These are phyloP conservation scores for Tetranychus piercei DNA, from an alignment of 2,888 invertebrate species.

Conservation along the genomic window DNA sequence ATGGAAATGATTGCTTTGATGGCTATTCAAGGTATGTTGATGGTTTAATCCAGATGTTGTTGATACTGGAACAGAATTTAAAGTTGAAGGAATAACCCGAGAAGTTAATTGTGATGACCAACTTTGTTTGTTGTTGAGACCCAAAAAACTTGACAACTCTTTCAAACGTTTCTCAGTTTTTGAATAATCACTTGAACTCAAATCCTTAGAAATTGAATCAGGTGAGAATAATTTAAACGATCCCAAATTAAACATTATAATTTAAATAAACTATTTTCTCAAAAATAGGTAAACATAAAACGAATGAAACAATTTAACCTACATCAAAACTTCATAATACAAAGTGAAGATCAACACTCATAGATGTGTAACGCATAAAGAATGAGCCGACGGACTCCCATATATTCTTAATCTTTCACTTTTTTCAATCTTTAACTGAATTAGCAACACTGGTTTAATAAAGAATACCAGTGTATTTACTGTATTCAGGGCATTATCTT, in stretches of 20 bases:
- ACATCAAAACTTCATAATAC: no score
- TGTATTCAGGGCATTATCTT: no score
- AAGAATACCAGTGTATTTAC: no score
- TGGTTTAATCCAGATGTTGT: neutral
- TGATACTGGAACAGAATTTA: neutral
- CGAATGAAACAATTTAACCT: no score
- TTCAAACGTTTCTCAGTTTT: slow-evolving; percentile 8
- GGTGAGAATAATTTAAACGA: neutral
- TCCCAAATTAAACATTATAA: neutral
- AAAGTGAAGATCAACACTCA: no score
- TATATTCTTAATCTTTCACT: no score
- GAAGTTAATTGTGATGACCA: neutral
- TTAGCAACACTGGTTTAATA: no score
- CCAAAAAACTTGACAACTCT: neutral
- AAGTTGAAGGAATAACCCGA: neutral
- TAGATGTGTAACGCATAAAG: no score
- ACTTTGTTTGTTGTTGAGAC: neutral
- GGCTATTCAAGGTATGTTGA: neutral
- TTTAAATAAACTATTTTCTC: neutral
- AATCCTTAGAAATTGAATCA: neutral
- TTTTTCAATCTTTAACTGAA: no score
- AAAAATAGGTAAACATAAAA: no score
- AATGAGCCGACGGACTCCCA: no score
- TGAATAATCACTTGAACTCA: neutral
- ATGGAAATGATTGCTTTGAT: neutral